phyloP scores from a whole-genome alignment of 2,888 invertebrate species.

The Aspidiotus rigidus region DNA sequence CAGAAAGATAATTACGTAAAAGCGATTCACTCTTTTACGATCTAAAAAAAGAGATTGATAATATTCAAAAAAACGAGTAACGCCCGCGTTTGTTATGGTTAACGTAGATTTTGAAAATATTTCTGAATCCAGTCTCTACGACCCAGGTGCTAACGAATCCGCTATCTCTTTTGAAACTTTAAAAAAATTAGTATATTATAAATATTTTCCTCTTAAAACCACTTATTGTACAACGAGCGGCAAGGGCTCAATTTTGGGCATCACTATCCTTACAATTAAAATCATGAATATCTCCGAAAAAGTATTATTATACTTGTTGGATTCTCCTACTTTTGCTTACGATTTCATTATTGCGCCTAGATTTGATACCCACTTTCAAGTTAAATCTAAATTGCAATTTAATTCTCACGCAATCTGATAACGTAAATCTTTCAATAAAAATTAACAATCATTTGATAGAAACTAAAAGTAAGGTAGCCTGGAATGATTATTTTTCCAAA shows the following conservation, averaged over 20 bases:
- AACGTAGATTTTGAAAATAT: too few species aligned
- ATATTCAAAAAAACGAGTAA: slow-evolving; percentile 6
- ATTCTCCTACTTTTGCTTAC: neutral
- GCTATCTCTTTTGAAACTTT: neutral
- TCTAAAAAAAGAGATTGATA: slow-evolving; percentile 3
- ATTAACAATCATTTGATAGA: neutral
- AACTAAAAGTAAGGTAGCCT: neutral
- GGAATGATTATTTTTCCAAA: neutral
- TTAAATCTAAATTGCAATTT: neutral
- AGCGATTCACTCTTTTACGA: neutral
- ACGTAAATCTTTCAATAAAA: neutral
- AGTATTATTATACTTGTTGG: neutral
- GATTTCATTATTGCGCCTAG: neutral
- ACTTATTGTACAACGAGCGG: neutral
- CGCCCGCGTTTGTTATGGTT: neutral
- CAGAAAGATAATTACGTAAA: neutral
- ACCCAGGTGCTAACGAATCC: neutral
- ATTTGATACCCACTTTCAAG: neutral
- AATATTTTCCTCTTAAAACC: neutral
- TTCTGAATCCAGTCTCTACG: neutral
- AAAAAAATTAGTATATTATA: neutral
- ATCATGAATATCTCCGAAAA: too few species aligned
- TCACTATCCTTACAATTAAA: neutral
- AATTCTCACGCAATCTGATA: neutral
- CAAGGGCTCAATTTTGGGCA: neutral